phyloP scores from a whole-genome alignment of 2,797 vertebrate genomes.

The Thripadectes ignobilis region DNA sequence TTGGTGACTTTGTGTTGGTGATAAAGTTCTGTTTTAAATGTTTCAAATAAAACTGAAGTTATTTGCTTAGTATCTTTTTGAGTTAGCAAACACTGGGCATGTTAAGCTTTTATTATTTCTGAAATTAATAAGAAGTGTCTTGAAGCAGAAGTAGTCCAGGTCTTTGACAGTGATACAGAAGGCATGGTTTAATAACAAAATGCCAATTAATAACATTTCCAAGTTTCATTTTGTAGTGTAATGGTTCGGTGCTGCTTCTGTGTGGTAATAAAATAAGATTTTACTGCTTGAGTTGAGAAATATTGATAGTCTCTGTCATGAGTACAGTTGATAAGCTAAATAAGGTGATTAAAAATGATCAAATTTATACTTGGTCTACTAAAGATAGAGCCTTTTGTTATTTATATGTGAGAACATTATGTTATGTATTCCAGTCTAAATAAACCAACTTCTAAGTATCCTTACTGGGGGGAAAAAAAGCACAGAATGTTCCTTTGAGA shows the following conservation, averaged over 20 bases:
- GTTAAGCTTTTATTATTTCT: background rate
- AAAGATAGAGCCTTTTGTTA: background rate
- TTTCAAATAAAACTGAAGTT: background rate
- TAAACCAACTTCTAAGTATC: background rate
- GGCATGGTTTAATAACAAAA: conserved; percentile 33
- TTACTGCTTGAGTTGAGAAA: background rate
- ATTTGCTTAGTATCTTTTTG: conserved; percentile 1
- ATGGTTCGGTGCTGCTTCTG: conserved; percentile 24
- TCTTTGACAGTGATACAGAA: conserved; percentile 11
- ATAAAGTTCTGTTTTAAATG: background rate
- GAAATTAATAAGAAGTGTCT: background rate
- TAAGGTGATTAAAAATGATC: conserved; percentile 23
- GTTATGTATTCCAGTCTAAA: background rate
- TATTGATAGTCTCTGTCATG: background rate
- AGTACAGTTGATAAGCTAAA: conserved; percentile 15
- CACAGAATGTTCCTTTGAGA: background rate
- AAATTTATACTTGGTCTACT: background rate
- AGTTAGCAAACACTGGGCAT: background rate
- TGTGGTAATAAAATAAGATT: conserved; percentile 28
- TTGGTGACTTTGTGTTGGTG: background rate
- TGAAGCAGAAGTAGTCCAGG: background rate
- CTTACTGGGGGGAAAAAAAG: background rate
- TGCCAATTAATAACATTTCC: conserved; percentile 40
- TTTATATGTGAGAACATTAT: background rate
- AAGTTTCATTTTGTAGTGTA: conserved; percentile 34